phyloP scores from a whole-genome alignment of 2,113 vertebrate genomes.

The Aphyosemion australe region DNA sequence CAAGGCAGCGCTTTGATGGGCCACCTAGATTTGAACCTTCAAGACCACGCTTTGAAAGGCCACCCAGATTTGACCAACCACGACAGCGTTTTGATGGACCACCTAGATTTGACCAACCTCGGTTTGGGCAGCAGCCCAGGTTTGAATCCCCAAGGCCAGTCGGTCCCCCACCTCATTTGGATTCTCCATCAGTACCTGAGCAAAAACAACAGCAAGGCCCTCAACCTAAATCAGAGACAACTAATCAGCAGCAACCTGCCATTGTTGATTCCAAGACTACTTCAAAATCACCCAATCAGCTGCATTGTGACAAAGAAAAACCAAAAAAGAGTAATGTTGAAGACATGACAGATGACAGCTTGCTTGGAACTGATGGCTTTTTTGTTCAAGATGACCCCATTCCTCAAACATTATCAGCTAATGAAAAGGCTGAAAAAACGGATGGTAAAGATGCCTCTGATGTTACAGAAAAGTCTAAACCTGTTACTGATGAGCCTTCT shows the following conservation, averaged over 20 bases:
- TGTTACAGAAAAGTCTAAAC: slow-evolving; percentile 30
- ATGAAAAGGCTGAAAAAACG: slow-evolving; percentile 3
- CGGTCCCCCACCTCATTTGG: slow-evolving; percentile 37
- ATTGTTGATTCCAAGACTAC: slow-evolving; percentile 38
- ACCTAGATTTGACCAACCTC: slow-evolving; percentile 59
- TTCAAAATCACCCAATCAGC: slow-evolving; percentile 7
- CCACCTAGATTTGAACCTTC: slow-evolving; percentile 55
- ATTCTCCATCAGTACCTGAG: slow-evolving; percentile 54
- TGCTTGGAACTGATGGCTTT: slow-evolving; percentile 69
- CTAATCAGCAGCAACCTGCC: slow-evolving; percentile 12
- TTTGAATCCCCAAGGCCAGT: slow-evolving; percentile 51
- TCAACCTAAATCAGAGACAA: slow-evolving; percentile 37
- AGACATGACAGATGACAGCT: slow-evolving; percentile 71
- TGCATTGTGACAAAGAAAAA: slow-evolving; percentile 38
- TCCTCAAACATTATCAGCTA: slow-evolving; percentile 70
- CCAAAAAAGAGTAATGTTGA: slow-evolving; percentile 26
- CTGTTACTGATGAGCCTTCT: slow-evolving; percentile 34
- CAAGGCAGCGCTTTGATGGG: slow-evolving; percentile 74
- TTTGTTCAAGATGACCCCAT: slow-evolving; percentile 80
- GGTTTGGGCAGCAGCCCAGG: slow-evolving; percentile 53
- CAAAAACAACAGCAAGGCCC: slow-evolving; percentile 40
- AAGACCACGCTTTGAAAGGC: slow-evolving; percentile 79
- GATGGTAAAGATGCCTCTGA: slow-evolving; percentile 8
- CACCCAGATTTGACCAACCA: slow-evolving; percentile 66
- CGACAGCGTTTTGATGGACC: slow-evolving; percentile 81